A percentile compares a stretch with the other conserved stretches of the same genome.
Evolutionary conservation across 2,888 invertebrate species (phyloP).

Genomic region (Deroplatys truncata): DNA sequence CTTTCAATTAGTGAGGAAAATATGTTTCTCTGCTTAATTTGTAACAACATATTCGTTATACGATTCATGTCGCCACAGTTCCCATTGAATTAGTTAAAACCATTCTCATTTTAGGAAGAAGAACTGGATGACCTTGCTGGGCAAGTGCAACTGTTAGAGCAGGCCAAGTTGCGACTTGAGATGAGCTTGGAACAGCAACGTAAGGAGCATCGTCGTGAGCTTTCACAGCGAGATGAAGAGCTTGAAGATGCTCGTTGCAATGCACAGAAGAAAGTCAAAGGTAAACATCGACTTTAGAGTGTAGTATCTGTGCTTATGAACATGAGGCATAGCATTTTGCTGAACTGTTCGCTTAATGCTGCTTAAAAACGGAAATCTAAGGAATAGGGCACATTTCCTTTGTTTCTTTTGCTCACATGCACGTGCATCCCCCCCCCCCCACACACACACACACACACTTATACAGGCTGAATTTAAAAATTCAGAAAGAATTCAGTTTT

Average conservation of each 20-base stretch:
- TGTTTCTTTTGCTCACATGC: too few species aligned
- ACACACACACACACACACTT: too few species aligned
- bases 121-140: slow-evolving; percentile 92
- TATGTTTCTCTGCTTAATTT: too few species aligned
- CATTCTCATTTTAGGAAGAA: slow-evolving; percentile 59
- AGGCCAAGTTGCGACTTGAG: slow-evolving; percentile 87
- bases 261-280: slow-evolving; percentile 88
- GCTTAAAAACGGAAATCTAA: too few species aligned
- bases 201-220: slow-evolving; percentile 84
- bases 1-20: too few species aligned
- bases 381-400: too few species aligned
- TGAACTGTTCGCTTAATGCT: too few species aligned
- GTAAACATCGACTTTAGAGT: slow-evolving; percentile 42
- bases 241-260: slow-evolving; percentile 86
- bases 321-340: background rate
- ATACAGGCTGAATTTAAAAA: too few species aligned
- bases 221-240: slow-evolving; percentile 88
- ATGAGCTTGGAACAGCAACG: slow-evolving; percentile 90
- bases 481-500: too few species aligned
- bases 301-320: background rate
- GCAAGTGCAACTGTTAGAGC: slow-evolving; percentile 71
- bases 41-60: too few species aligned
- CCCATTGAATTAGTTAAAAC: background rate
- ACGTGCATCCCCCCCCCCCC: too few species aligned
- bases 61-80: too few species aligned